Evolutionary conservation across 2,113 vertebrate genomes (phyloP).

Genomic region (Willisornis vidua): DNA sequence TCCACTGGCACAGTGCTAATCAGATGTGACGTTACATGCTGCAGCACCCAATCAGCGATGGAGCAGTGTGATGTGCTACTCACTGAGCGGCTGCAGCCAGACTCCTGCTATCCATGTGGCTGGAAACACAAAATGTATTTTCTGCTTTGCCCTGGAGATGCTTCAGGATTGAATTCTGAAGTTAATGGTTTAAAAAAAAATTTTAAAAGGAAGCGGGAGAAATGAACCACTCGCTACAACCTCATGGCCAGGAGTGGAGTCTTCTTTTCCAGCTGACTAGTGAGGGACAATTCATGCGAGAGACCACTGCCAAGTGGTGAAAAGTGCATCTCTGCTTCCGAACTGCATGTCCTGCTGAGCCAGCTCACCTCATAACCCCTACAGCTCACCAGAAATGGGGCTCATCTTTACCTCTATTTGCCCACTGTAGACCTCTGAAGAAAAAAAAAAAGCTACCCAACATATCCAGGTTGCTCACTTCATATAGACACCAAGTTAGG

Average conservation of each 20-base stretch:
- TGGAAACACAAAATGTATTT: slow-evolving; percentile 15
- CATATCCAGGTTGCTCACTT: background rate
- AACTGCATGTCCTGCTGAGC: background rate
- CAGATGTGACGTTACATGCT: slow-evolving; percentile 64
- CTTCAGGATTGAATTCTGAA: slow-evolving; percentile 45
- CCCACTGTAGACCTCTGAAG: background rate
- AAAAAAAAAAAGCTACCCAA: background rate
- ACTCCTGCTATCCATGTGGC: background rate
- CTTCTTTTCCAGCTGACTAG: slow-evolving; percentile 55
- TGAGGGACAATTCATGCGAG: slow-evolving; percentile 38
- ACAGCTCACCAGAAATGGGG: background rate
- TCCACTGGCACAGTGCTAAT: slow-evolving; percentile 70
- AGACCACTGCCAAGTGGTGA: background rate
- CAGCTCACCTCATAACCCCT: background rate
- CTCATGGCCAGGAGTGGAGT: slow-evolving; percentile 34
- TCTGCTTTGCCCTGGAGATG: slow-evolving; percentile 51
- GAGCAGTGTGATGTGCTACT: slow-evolving; percentile 21
- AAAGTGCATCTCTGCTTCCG: background rate
- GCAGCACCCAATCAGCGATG: slow-evolving; percentile 6
- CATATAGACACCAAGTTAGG: background rate
- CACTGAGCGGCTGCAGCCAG: background rate
- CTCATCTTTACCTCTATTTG: background rate
- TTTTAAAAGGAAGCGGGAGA: slow-evolving; percentile 18
- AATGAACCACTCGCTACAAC: slow-evolving; percentile 21
- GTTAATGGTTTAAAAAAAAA: slow-evolving; percentile 54